Evolutionary conservation across 2,888 invertebrate genomes (phyloP).

Genomic region (Rhogogaster chlorosoma): DNA sequence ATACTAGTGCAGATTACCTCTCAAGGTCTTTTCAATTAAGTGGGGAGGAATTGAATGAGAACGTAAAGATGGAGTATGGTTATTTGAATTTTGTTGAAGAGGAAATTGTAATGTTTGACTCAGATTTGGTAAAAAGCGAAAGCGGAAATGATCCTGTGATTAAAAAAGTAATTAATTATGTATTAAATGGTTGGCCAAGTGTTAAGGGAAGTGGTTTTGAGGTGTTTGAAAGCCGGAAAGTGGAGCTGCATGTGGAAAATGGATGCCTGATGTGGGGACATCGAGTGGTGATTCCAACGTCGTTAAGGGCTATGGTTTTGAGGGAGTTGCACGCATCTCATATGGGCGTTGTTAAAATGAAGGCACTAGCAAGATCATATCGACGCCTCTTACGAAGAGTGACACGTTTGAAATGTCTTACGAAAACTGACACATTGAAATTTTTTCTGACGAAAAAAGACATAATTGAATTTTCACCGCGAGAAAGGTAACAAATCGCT

Average conservation of each 20-base stretch:
- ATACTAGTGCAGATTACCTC: conserved; percentile 55
- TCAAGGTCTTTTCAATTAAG: conserved; percentile 46
- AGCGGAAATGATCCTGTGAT: conserved; percentile 41
- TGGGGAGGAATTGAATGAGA: background rate
- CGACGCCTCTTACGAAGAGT: too few species aligned
- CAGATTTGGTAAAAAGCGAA: conserved; percentile 28
- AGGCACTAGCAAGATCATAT: conserved; percentile 51
- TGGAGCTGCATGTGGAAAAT: conserved; percentile 36
- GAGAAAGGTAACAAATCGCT: too few species aligned
- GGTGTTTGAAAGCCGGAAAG: too few species aligned
- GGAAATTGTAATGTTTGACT: conserved; percentile 2
- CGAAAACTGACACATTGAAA: too few species aligned
- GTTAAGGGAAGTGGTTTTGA: too few species aligned
- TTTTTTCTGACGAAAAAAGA: too few species aligned
- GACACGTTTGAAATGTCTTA: too few species aligned
- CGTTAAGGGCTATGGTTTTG: conserved; percentile 49
- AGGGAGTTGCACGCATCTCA: conserved; percentile 54
- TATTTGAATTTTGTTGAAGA: conserved; percentile 52
- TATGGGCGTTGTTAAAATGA: conserved; percentile 54
- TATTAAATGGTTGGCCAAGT: conserved; percentile 42
- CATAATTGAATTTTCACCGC: too few species aligned
- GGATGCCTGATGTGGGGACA: conserved; percentile 53
- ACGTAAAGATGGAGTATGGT: conserved; percentile 37
- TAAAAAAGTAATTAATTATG: conserved; percentile 47
- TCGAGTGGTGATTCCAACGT: conserved; percentile 54